Evolutionary conservation across 2,113 vertebrate species (phyloP).

Genomic region (Aramus guarauna): DNA sequence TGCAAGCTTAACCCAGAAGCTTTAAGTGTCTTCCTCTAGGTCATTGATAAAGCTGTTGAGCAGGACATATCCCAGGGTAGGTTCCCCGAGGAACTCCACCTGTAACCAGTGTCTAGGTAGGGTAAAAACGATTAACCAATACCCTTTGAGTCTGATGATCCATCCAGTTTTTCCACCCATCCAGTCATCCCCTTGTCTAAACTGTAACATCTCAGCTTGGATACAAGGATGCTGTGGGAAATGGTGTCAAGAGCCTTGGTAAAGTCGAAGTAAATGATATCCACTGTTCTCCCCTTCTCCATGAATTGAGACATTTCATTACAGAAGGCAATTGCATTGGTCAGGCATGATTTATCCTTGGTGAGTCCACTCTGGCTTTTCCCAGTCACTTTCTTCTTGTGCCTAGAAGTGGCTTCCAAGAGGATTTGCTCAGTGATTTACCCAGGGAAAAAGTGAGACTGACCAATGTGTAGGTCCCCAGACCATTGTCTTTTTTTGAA

Average conservation of each 20-base stretch:
- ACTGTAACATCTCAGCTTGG: not conserved
- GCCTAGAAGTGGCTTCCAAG: not conserved
- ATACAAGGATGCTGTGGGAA: not conserved
- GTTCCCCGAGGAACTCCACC: not conserved
- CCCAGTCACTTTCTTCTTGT: not conserved
- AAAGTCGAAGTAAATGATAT: not conserved
- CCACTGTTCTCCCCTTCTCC: not conserved
- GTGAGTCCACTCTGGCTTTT: not conserved
- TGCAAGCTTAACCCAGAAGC: not conserved
- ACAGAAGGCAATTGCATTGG: not conserved
- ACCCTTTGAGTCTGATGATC: not conserved
- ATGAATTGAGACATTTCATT: not conserved
- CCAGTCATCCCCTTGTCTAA: not conserved
- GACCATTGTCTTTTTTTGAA: not conserved
- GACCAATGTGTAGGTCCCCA: not conserved
- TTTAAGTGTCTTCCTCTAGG: not conserved
- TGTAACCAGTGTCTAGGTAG: not conserved
- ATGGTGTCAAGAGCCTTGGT: not conserved
- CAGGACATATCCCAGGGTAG: not conserved
- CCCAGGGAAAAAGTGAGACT: not conserved
- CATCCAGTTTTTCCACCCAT: not conserved
- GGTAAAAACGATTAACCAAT: not conserved
- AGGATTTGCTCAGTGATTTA: not conserved
- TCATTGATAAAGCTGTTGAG: not conserved
- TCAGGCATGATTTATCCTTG: not conserved